Evolutionary conservation across 2,797 vertebrate species (phyloP).

Genomic region (Sebastes taczanowskii): DNA sequence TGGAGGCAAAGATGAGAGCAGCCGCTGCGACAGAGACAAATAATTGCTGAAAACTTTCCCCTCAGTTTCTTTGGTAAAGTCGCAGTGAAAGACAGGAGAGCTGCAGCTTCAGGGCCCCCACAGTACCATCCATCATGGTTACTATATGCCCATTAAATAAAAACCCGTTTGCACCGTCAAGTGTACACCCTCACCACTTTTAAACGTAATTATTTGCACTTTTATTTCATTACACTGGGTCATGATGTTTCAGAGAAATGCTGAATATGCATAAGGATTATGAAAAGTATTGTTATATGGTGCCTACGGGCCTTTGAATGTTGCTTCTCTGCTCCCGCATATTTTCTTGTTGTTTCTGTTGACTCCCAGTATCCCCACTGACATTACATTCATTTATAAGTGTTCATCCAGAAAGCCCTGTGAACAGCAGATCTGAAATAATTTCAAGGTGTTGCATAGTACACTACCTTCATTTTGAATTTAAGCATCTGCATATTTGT

Average conservation of each 20-base stretch:
- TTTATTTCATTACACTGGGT: conserved; percentile 6
- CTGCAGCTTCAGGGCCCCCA: background rate
- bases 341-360: background rate
- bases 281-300: background rate
- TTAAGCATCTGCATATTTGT: background rate
- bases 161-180: background rate
- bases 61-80: conserved; percentile 46
- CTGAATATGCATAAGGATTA: background rate
- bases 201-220: background rate
- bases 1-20: conserved; percentile 38
- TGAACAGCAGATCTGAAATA: background rate
- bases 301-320: background rate
- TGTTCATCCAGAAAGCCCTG: background rate
- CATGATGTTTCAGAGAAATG: background rate
- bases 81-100: conserved; percentile 11
- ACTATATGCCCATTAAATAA: conserved; percentile 11
- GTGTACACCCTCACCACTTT: background rate
- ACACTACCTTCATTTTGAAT: background rate
- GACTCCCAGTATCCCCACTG: background rate
- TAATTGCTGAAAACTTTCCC: conserved; percentile 50
- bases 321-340: background rate
- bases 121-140: conserved; percentile 20
- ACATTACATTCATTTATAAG: background rate
- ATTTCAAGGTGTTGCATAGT: background rate
- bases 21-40: conserved; percentile 25